Evolutionary conservation across 2,113 vertebrate genomes (phyloP).

Genomic region (Proteles cristata): DNA sequence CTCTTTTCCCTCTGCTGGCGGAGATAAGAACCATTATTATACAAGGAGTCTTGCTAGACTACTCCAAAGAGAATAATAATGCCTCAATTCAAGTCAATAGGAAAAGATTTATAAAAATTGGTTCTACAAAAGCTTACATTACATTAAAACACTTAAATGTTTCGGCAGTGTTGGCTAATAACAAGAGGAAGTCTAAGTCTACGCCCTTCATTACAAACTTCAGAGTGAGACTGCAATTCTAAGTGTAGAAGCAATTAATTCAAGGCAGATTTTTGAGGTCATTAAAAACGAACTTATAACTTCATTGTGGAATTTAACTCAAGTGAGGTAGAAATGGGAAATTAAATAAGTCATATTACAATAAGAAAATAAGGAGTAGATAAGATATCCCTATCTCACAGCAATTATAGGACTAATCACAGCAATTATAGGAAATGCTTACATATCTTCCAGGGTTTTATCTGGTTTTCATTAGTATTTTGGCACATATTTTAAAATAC

Average conservation of each 20-base stretch:
- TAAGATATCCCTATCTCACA: background rate
- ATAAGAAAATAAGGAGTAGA: background rate
- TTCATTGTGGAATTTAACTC: background rate
- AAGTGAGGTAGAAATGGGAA: background rate
- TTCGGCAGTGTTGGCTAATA: background rate
- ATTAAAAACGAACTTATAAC: slow-evolving; percentile 47
- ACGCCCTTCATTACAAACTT: background rate
- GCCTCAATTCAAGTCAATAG: background rate
- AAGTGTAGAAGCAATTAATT: slow-evolving; percentile 15
- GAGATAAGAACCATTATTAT: slow-evolving; percentile 19
- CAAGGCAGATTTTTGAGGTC: background rate
- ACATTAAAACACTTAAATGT: background rate
- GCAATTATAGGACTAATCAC: background rate
- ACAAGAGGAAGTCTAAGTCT: background rate
- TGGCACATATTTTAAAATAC: slow-evolving; percentile 61
- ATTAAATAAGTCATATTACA: background rate
- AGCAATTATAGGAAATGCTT: slow-evolving; percentile 8
- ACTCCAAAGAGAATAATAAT: background rate
- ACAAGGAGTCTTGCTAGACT: background rate
- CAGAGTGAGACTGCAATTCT: slow-evolving; percentile 9
- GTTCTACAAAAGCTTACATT: slow-evolving; percentile 28
- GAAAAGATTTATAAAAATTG: slow-evolving; percentile 20
- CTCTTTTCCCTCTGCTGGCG: slow-evolving; percentile 8
- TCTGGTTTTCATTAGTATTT: slow-evolving; percentile 23
- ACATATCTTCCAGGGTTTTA: background rate